phyloP scores from a whole-genome alignment of 2,113 vertebrate species.

The Bos javanicus region DNA sequence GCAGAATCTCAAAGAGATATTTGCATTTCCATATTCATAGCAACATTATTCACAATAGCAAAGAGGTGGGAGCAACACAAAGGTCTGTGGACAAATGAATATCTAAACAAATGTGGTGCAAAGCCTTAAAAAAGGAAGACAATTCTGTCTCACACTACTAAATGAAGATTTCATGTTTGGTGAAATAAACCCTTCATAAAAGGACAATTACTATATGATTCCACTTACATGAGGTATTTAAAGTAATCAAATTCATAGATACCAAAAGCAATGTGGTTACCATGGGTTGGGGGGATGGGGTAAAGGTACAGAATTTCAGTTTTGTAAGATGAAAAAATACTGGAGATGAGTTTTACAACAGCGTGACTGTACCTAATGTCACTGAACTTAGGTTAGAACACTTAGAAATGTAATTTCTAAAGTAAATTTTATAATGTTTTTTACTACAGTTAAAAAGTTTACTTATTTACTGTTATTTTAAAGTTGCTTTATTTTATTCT shows the following conservation, averaged over 20 bases:
- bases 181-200: background rate
- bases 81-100: background rate
- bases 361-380: background rate
- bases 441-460: background rate
- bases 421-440: background rate
- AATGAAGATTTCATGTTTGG: background rate
- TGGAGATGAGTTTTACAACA: background rate
- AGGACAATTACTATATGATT: background rate
- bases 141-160: background rate
- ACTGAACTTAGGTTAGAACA: background rate
- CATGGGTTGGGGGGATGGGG: background rate
- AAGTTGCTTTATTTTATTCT: background rate
- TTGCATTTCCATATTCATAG: background rate
- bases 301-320: background rate
- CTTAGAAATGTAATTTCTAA: background rate
- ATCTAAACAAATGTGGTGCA: background rate
- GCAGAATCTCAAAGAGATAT: background rate
- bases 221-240: background rate
- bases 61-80: background rate
- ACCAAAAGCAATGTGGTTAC: background rate
- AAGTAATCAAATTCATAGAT: background rate
- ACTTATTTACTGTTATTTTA: background rate
- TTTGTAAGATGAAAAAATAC: background rate
- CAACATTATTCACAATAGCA: background rate
- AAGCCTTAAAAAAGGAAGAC: background rate